phyloP scores from a whole-genome alignment of 2,113 vertebrate species.

The Bothrops jararaca region DNA sequence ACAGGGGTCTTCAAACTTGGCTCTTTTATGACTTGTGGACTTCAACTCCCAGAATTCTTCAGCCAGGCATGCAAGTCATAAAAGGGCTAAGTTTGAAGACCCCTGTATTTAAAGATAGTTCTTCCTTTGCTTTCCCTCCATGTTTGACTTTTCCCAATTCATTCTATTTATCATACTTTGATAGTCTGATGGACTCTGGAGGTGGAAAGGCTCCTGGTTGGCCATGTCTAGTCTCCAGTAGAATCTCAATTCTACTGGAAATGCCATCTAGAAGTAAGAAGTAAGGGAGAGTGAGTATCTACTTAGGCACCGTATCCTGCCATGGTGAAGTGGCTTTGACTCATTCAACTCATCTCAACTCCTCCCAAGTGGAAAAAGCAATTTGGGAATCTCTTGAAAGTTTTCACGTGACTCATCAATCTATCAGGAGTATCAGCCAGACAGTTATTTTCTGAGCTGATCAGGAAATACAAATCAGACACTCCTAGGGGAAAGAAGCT shows the following conservation, averaged over 20 bases:
- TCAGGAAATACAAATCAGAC: background rate
- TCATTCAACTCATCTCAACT: background rate
- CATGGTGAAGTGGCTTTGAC: background rate
- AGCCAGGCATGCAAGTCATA: too few species aligned
- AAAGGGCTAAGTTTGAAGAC: too few species aligned
- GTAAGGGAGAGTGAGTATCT: background rate
- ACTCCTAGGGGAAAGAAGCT: background rate
- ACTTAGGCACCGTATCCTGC: background rate
- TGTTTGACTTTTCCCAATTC: background rate
- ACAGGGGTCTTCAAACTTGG: too few species aligned
- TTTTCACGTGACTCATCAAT: background rate
- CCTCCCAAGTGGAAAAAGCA: background rate
- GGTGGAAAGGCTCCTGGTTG: background rate
- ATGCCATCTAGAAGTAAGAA: background rate
- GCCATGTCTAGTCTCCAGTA: background rate
- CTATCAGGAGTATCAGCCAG: background rate
- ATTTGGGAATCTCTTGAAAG: conserved; percentile 10
- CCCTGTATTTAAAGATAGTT: background rate
- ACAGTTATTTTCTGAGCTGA: background rate
- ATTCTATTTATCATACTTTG: background rate
- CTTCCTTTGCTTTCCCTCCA: background rate
- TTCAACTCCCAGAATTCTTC: too few species aligned
- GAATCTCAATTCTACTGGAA: background rate
- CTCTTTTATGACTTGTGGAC: too few species aligned
- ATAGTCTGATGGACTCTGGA: background rate